Base-by-base conservation (phyloP, 2,888 invertebrate genomes). In the Tortrix viridana region DNA sequence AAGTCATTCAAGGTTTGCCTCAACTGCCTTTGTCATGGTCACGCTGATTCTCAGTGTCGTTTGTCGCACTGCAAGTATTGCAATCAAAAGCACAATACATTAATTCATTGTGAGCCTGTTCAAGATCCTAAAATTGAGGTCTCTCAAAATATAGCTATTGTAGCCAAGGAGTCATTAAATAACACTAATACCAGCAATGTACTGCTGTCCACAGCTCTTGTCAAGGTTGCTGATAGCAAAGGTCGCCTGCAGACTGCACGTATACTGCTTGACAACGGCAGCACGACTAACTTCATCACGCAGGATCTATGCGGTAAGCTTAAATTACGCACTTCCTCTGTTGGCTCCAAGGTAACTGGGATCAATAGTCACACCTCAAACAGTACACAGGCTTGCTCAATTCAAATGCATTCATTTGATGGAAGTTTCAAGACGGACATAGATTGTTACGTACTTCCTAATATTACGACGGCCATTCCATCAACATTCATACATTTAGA, bases 121-220 rank as follows among this genome's bases (percentile, higher is more conserved):
- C 49, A 46, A 46, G 12, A 55, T n/a, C 43, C 49, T 19, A 38
- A 23, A 19, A 57, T 60, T 37, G 44, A 9, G 5, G 38, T 49
- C 12, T 55, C 54, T 9, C 18, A n/a, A 9, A 56, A 37, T 56
- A 38, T 60, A 38, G 52, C 53, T 18, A 18, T 55, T 4, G 12
- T 56, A 22, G 32, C 63, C 3, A 46, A 46, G 12, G n/a, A 47
- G 47, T 47, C 47, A 3, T 22, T 23, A 7, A 12, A 22, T 22
- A 47, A 20, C 22, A 22, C 12, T 46, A 65, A 47, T 44, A 7
- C 60, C 19, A 7, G 49, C n/a, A 32, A 53, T 52, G 44, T 70
- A 37, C 65, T 68, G n/a, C 68, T 69, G 7, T 69, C 69, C 68
- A 71, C 71, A 68, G 71, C 69, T 3, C 22, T 65, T 49, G 67